phyloP scores from a whole-genome alignment of 2,797 vertebrate species.

The Buphagus erythrorhynchus region DNA sequence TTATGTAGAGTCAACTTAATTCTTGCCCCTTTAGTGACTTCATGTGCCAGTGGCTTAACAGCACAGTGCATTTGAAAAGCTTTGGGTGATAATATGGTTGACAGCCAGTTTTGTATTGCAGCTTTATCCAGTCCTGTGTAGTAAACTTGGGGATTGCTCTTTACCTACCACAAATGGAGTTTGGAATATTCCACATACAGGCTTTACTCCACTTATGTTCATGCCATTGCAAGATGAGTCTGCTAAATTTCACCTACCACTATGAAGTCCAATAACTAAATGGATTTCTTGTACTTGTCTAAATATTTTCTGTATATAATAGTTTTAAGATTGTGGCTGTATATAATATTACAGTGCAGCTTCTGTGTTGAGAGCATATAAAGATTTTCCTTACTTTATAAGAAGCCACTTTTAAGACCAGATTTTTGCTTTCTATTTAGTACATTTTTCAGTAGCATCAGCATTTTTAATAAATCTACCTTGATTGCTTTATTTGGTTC shows the following conservation, averaged over 20 bases:
- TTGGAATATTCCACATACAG: neutral
- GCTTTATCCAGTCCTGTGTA: neutral
- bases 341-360: neutral
- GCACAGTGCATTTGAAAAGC: conserved; percentile 17
- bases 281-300: neutral
- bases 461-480: neutral
- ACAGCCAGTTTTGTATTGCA: neutral
- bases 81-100: neutral
- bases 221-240: neutral
- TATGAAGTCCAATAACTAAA: neutral
- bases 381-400: neutral
- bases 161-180: neutral
- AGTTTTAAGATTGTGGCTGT: neutral
- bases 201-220: neutral
- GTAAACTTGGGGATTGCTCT: neutral
- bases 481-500: conserved; percentile 12
- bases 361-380: neutral
- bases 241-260: neutral
- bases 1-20: neutral
- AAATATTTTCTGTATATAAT: neutral
- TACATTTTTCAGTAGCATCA: neutral
- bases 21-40: neutral
- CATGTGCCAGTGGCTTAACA: conserved; percentile 52
- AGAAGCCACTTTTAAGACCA: neutral
- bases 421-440: neutral